Evolutionary conservation across 2,113 vertebrate genomes (phyloP), one percentile per base, ranked within the genome.

Genomic region (Chiloscyllium plagiosum): DNA sequence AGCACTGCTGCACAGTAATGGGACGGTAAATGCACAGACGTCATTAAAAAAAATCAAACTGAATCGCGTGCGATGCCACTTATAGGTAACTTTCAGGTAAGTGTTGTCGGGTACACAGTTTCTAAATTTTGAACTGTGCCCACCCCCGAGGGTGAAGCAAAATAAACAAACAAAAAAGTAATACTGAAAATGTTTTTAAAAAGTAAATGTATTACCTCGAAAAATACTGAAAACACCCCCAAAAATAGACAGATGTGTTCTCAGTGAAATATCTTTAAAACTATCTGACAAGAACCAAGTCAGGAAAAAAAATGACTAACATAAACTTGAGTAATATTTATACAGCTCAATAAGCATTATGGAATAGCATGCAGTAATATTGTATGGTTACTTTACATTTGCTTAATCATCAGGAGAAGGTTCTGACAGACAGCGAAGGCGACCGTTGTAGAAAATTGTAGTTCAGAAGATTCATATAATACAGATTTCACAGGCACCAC

Each of bases 401-500:
- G 98, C 98, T 99, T 98, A 98, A 97, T 99, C 98, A 90, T 95
- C 68, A 95, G 94, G 94, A 95, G 98, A 98, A 98, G 98, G 98
- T 98, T 98, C 98, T 98, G 98, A 98, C 98, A 98, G 98, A 99
- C 98, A 98, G 98, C 98, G 98, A 99, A 99, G 99, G 99, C 99
- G 99, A 98, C 98, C 98, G 98, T 98, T 99, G 99, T 98, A 98
- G 98, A 98, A 98, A 98, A 97, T 98, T 98, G 98, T 98, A 98
- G 97, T 98, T 98, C 98, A 98, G 98, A 98, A 98, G 98, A 98
- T 98, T 98, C 97, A 98, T 99, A 99, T 98, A 98, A 99, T 99
- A 99, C 98, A 99, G 98, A 98, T 98, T 98, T 99, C 98, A 99
- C 99, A 99, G 99, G 99, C 99, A 99, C 99, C 99, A 99, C 98